Conservation (phyloP, 2,888 invertebrate genomes). For the Julus scanicus region DNA sequence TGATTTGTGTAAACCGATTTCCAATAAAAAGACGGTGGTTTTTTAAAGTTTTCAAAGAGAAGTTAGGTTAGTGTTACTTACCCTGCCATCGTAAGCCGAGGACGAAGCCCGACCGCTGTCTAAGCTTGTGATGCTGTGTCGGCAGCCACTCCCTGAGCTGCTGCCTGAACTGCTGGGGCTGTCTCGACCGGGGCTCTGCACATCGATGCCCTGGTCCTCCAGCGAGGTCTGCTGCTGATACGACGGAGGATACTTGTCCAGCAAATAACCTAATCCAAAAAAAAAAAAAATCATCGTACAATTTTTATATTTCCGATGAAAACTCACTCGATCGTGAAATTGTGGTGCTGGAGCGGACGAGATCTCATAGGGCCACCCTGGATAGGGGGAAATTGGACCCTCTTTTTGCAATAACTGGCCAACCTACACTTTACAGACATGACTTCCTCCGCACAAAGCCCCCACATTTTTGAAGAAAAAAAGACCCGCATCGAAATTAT, state of each 20-base stretch:
- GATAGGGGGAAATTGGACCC: background rate
- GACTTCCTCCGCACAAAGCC: no score
- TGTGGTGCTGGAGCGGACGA: background rate
- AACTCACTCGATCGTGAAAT: background rate
- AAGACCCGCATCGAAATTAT: no score
- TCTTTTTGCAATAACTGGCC: background rate
- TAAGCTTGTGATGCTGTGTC: constrained; percentile 85
- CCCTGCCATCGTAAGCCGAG: constrained; percentile 64
- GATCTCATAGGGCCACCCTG: background rate
- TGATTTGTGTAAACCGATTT: no score
- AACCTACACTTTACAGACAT: no score
- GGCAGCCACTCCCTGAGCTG: constrained; percentile 70
- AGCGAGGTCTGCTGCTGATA: constrained; percentile 85
- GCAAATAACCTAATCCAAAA: constrained; percentile 47
- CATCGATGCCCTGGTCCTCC: constrained; percentile 87
- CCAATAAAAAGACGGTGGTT: no score
- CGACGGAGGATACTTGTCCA: constrained; percentile 69
- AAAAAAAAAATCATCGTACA: background rate
- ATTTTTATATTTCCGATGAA: background rate
- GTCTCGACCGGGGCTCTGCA: constrained; percentile 90
- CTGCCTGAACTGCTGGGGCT: constrained; percentile 76
- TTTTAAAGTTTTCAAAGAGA: no score
- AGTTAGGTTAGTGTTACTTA: constrained; percentile 48
- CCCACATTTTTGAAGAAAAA: no score
- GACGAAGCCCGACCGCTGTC: constrained; percentile 92